phyloP scores from a whole-genome alignment of 2,888 invertebrate species.

The Phanerotoma sp. region DNA sequence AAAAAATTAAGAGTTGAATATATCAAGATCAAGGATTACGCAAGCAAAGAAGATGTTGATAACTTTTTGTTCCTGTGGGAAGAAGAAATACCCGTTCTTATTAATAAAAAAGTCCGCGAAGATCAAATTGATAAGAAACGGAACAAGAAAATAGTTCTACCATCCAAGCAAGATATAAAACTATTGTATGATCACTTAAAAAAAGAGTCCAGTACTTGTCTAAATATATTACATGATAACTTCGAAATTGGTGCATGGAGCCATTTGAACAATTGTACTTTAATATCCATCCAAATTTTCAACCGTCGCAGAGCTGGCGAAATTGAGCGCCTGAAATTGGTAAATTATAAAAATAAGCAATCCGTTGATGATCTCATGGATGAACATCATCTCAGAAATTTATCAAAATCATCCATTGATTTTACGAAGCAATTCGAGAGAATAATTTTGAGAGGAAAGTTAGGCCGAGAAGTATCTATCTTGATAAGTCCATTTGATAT shows the following conservation, averaged over 20 bases:
- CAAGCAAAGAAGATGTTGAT: neutral
- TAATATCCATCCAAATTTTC: conserved; percentile 9
- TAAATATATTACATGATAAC: neutral
- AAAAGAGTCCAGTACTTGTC: neutral
- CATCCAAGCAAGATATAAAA: neutral
- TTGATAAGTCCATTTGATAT: conserved; percentile 4
- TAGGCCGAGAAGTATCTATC: conserved; percentile 18
- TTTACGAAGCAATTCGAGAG: conserved; percentile 3
- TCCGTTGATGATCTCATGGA: neutral
- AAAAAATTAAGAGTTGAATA: conserved; percentile 8
- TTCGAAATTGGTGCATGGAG: conserved; percentile 11
- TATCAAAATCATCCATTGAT: neutral
- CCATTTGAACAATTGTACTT: neutral
- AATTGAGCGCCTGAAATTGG: neutral
- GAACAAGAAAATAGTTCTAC: conserved; percentile 4
- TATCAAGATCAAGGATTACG: conserved; percentile 10
- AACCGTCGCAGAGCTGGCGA: conserved; percentile 19
- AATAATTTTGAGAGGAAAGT: conserved; percentile 19
- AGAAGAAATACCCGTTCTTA: conserved; percentile 12
- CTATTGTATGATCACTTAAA: conserved; percentile 11
- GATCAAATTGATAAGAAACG: conserved; percentile 1
- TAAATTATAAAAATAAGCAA: too few species aligned
- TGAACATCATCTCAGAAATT: too few species aligned
- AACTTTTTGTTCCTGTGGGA: neutral
- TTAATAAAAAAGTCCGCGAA: conserved; percentile 20